Base-by-base conservation (phyloP, 37 sponge, comb jelly and placozoan genomes). In the Hexactinellida sp. region DNA sequence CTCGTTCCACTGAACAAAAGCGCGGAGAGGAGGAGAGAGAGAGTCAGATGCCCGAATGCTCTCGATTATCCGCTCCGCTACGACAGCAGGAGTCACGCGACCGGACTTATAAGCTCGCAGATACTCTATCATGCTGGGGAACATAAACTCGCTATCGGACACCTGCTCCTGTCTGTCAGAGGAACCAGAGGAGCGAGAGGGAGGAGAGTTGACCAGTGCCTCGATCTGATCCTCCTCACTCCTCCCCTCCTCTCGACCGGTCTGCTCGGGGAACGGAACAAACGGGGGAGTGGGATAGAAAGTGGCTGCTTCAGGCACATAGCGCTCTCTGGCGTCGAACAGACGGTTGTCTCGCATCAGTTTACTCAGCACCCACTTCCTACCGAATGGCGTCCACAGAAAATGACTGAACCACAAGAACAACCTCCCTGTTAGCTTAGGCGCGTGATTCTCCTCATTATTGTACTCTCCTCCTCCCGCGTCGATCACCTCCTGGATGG, bases 231-330 rank as follows among this genome's bases (percentile, higher is more conserved):
- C 76, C 34, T 63, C 34, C 76, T 63, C 30, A 63, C 76, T 63
- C 76, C 13, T 63, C 76, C 30, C 76, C 25, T 63, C 76, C 21
- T 87, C 83, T 0, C 36, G 52, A 0, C 7, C 52, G 3, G 32
- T 54, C 3, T 24, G 36, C 5, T 36, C 51, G 24, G 35, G n/a
- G 35, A 87, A 54, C 24, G 51, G 82, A 25, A 54, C 36, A 24
- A 84, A 76, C 30, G 85, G 82, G 7, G 87, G 87, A 25, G 76
- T 63, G 76, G 76, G 76, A 37, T 76, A 84, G 85, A 85, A 85
- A 16, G 92, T 92, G 21, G 92, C 90, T 0, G 24, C 13, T 36
- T 94, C 94, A 3, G 94, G 92, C 0, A 94, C 55, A 82, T 82
- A 88, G 0, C 86, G 38, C 0, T 85, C 90, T 1, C 34, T 38